Evolutionary conservation across 1,140 invertebrate genomes (phyloP).

Genomic region (Pogonomyrmex californicus): DNA sequence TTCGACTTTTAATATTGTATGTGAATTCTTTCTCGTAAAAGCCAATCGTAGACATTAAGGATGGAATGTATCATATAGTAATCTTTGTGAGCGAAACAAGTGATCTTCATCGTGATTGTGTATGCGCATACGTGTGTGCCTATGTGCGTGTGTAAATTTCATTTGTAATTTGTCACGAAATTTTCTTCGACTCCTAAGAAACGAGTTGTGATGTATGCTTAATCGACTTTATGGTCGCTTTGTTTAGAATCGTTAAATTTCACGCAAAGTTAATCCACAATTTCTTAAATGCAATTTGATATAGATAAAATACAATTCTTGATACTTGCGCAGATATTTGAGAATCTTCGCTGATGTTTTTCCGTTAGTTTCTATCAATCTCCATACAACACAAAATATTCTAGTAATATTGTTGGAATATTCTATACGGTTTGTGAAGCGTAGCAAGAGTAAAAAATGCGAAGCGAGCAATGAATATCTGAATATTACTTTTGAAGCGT

Average conservation of each 20-base stretch:
- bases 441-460: too few relatives aligned
- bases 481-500: not conserved
- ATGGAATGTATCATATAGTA: not conserved
- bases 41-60: constrained; percentile 38
- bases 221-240: not conserved
- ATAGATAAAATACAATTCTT: too few relatives aligned
- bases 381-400: too few relatives aligned
- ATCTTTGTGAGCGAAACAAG: not conserved
- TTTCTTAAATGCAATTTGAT: not conserved
- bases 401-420: too few relatives aligned
- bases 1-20: constrained; percentile 34
- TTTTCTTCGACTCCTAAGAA: not conserved
- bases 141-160: not conserved
- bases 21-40: constrained; percentile 34
- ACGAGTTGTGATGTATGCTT: not conserved
- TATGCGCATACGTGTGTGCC: not conserved
- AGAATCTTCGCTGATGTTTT: constrained; percentile 1
- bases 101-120: not conserved
- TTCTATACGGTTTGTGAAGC: too few relatives aligned
- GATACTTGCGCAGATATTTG: not conserved
- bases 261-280: not conserved
- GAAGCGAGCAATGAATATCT: constrained; percentile 7
- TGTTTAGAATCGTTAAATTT: not conserved
- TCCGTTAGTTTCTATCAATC: constrained; percentile 59
- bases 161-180: not conserved